phyloP scores from a whole-genome alignment of 2,113 vertebrate species.

The Paralichthys olivaceus region DNA sequence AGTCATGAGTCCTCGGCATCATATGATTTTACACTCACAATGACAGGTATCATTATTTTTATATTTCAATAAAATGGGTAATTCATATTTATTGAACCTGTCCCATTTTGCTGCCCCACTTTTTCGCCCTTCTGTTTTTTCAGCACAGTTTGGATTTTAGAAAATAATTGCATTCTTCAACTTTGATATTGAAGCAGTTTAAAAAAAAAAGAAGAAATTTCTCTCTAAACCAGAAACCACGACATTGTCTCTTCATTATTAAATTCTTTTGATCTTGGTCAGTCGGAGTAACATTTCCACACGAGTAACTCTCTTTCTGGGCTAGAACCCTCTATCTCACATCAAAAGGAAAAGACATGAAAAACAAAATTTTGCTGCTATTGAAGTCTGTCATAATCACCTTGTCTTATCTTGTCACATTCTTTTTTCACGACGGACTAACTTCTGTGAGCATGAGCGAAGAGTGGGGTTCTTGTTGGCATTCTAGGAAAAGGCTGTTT shows the following conservation, averaged over 20 bases:
- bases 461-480: constrained; percentile 11
- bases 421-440: constrained; percentile 24
- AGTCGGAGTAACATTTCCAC: constrained; percentile 29
- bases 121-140: constrained; percentile 13
- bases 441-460: constrained; percentile 10
- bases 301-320: constrained; percentile 10
- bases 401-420: constrained; percentile 38
- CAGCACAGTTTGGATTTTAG: constrained; percentile 4
- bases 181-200: constrained; percentile 41
- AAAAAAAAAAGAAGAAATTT: constrained; percentile 6
- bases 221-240: constrained; percentile 32
- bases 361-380: constrained; percentile 12
- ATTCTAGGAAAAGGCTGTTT: constrained; percentile 30
- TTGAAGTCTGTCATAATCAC: constrained; percentile 49
- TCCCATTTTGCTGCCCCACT: constrained; percentile 1
- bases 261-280: constrained; percentile 52
- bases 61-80: not conserved
- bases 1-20: not conserved
- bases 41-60: constrained; percentile 12
- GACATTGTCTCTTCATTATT: constrained; percentile 46
- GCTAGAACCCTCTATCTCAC: constrained; percentile 17
- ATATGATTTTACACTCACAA: not conserved
- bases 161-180: constrained; percentile 49
- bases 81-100: constrained; percentile 13
- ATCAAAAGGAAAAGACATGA: constrained; percentile 49